phyloP scores from a whole-genome alignment of 2,113 vertebrate genomes.

The Psittacus erithacus region DNA sequence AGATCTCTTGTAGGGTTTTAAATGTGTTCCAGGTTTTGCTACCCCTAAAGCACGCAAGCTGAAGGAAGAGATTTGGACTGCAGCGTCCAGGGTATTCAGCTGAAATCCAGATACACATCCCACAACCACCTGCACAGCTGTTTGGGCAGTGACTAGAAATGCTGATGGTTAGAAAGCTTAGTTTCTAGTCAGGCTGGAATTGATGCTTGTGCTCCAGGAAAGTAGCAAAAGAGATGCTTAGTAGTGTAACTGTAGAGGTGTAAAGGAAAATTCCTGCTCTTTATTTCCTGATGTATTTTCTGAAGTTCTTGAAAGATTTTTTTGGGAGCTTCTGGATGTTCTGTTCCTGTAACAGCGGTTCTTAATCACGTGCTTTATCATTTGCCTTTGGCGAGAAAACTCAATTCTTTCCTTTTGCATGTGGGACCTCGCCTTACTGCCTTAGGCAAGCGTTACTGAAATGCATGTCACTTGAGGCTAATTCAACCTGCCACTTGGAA shows the following conservation, averaged over 20 bases:
- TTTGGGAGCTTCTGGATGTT: background rate
- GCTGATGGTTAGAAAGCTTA: background rate
- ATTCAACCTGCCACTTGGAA: slow-evolving; percentile 48
- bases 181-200: background rate
- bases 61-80: background rate
- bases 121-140: background rate
- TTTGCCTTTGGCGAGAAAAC: slow-evolving; percentile 44
- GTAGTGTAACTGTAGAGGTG: background rate
- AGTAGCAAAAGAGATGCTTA: background rate
- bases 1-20: background rate
- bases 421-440: slow-evolving; percentile 27
- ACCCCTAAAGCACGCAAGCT: background rate
- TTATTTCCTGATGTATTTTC: background rate
- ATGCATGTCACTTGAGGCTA: slow-evolving; percentile 43
- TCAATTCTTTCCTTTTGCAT: slow-evolving; percentile 14
- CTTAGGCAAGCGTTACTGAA: slow-evolving; percentile 24
- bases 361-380: background rate
- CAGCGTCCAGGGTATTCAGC: background rate
- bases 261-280: background rate
- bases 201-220: background rate
- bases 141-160: background rate
- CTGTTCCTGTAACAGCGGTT: background rate
- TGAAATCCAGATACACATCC: background rate
- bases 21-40: background rate
- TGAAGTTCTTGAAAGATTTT: background rate